A percentile compares a stretch with the other conserved stretches of the same genome.
Evolutionary conservation across 1,140 invertebrate species (phyloP).

Genomic region (Drosophila ironensis): DNA sequence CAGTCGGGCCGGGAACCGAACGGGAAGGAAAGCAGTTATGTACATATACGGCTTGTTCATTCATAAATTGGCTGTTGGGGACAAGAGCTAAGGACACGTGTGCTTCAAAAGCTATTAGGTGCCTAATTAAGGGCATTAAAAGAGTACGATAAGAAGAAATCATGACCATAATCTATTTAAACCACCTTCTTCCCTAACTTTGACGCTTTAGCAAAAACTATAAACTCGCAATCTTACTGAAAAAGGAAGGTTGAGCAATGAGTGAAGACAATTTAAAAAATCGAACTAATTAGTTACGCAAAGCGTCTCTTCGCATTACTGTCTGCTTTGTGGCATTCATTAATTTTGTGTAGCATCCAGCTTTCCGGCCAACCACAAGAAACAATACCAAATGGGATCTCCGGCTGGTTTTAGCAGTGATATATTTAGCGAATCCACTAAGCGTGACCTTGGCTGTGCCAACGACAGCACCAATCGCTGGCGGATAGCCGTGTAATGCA

Average conservation of each 20-base stretch:
- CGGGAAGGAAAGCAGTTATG: not conserved
- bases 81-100: not conserved
- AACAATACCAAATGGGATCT: not conserved
- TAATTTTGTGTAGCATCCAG: not conserved
- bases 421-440: conserved; percentile 8
- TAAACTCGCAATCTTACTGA: too few species aligned
- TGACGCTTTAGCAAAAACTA: too few species aligned
- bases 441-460: conserved; percentile 1
- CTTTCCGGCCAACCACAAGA: not conserved
- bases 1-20: not conserved
- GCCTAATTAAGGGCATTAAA: conserved; percentile 14
- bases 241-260: too few species aligned
- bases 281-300: too few species aligned
- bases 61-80: conserved; percentile 30
- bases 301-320: too few species aligned
- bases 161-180: too few species aligned
- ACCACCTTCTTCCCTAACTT: too few species aligned
- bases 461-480: conserved; percentile 1
- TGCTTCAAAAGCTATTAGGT: conserved; percentile 25
- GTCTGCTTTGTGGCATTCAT: not conserved
- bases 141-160: too few species aligned
- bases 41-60: conserved; percentile 18
- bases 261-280: too few species aligned
- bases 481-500: conserved; percentile 15
- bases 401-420: not conserved